Evolutionary conservation across 2,113 vertebrate genomes (phyloP).

Genomic region (Brienomyrus longianalis): DNA sequence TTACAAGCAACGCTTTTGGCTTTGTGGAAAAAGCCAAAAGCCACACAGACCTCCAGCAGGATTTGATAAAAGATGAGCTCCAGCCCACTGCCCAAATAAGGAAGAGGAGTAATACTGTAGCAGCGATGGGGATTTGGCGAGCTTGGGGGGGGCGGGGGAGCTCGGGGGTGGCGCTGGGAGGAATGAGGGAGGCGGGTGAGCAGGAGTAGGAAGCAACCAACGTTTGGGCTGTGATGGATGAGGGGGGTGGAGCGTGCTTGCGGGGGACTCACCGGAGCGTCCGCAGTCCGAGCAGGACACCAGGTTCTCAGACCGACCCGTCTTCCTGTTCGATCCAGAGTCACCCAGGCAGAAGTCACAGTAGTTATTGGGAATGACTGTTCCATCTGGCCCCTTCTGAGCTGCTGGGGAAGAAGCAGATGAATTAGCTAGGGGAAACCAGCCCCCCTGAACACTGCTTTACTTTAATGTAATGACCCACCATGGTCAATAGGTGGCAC

Average conservation of each 20-base stretch:
- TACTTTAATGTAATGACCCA: not conserved
- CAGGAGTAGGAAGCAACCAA: not conserved
- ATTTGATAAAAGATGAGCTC: not conserved
- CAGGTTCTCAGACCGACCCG: slow-evolving; percentile 87
- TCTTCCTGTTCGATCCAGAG: slow-evolving; percentile 92
- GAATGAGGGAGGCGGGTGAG: not conserved
- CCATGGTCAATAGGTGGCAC: not conserved
- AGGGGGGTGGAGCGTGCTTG: not conserved
- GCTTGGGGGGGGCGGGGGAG: not conserved
- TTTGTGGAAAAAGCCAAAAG: not conserved
- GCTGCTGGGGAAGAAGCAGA: slow-evolving; percentile 56
- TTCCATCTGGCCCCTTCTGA: slow-evolving; percentile 85
- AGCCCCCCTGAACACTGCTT: not conserved
- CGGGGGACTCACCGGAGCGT: slow-evolving; percentile 82
- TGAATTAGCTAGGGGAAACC: not conserved
- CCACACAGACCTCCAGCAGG: not conserved
- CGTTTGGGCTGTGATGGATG: not conserved
- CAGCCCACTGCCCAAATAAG: not conserved
- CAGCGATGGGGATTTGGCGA: not conserved
- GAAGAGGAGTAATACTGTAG: not conserved
- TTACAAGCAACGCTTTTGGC: not conserved
- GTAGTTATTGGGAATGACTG: slow-evolving; percentile 96
- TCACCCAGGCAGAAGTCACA: slow-evolving; percentile 99
- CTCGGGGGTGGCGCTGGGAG: not conserved
- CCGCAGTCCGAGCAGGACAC: slow-evolving; percentile 97